phyloP scores from a whole-genome alignment of 2,797 vertebrate genomes.

The Chlorospingus flavigularis region DNA sequence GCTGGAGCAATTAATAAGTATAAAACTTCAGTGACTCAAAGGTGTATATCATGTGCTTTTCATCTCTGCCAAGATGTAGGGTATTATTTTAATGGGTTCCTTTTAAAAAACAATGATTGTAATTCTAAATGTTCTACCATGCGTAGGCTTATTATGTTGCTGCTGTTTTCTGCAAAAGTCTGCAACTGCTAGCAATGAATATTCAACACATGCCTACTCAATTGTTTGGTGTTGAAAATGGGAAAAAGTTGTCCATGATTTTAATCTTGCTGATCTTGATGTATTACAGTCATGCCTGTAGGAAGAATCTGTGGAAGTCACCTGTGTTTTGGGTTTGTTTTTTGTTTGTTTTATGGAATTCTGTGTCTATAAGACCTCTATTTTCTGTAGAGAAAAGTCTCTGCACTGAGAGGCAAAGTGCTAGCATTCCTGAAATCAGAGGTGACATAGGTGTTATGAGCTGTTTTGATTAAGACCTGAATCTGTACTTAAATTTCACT shows the following conservation, averaged over 20 bases:
- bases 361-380: neutral
- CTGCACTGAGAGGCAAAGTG: neutral
- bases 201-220: neutral
- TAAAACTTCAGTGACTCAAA: neutral
- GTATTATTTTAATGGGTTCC: neutral
- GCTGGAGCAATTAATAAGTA: neutral
- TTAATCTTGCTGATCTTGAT: neutral
- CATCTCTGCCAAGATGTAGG: neutral
- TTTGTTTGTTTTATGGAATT: neutral
- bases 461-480: neutral
- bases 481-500: neutral
- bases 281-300: neutral
- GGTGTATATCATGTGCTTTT: neutral
- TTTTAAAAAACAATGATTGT: neutral
- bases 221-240: neutral
- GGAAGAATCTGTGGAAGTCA: neutral
- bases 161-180: slow-evolving; percentile 6
- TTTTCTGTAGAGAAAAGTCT: neutral
- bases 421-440: neutral
- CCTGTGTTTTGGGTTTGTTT: neutral
- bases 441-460: neutral
- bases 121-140: neutral
- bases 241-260: neutral
- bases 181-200: slow-evolving; percentile 5
- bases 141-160: neutral